Base-by-base conservation (phyloP, 2,888 invertebrate genomes). In the Malachius bipustulatus region DNA sequence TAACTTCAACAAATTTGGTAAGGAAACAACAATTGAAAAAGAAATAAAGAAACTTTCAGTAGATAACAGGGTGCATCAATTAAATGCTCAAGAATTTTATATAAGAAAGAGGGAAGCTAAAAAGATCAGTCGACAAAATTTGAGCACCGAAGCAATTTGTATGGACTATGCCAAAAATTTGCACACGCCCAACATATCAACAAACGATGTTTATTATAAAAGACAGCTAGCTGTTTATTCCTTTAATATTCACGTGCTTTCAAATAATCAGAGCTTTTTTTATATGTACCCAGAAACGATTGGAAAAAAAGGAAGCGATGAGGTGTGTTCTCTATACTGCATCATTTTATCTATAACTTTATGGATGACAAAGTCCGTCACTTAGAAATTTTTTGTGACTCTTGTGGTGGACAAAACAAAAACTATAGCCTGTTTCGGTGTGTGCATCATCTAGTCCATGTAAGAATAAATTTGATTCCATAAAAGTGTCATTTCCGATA, bases 191-290 rank as follows among this genome's bases (percentile, higher is more conserved):
- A 19, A 52, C 42, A 47, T 49, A 14, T 39, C 45, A 28, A 48
- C 47, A 27, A 52, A 51, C 36, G 45, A 52, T 37, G 44, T 48
- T 8, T 47, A 46, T 36, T 40, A 47, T 34, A 45, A 44, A 40
- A 33, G 45, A 31, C 46, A 49, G 37, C 37, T 47, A 15, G 37
- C 44, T 11, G 27, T 46, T 16, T 37, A 47, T 44, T 4, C 34
- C 16, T 49, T 52, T 40, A 52, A 49, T 39, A 38, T 51, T 14
- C 46, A 46, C 36, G 37, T 38, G 16, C 35, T 49, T 30, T 38
- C 45, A 34, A 39, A 43, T 33, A 35, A 32, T 11, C 26, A 43
- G 35, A 40, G 42, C 34, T 37, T 48, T 35, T 50, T 51, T 36
- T 53, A 45, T 24, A 12, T 32, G 12, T 43, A 38, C 37, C 14